Evolutionary conservation across 2,888 invertebrate species (phyloP).

Genomic region (Athalia cordata): DNA sequence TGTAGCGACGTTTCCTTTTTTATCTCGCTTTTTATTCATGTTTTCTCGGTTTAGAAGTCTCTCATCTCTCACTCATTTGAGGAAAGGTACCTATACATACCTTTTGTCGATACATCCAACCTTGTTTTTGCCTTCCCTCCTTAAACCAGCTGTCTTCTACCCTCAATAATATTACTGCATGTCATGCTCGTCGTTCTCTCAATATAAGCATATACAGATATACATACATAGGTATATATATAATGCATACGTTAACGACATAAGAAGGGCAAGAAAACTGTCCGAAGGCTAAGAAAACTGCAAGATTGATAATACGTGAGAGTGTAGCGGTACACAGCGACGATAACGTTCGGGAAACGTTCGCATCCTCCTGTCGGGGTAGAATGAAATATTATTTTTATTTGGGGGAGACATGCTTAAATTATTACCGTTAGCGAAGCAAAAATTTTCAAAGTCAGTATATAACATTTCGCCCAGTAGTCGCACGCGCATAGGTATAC

Average conservation of each 20-base stretch:
- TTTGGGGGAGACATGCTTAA: constrained; percentile 25
- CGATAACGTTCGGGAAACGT: constrained; percentile 37
- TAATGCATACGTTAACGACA: constrained; percentile 25
- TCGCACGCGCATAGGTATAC: background rate
- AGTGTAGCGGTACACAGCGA: background rate
- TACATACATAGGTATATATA: background rate
- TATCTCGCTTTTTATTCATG: background rate
- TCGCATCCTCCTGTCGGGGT: constrained; percentile 43
- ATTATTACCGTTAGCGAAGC: constrained; percentile 20
- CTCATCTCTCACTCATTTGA: background rate
- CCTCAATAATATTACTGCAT: background rate
- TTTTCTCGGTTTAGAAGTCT: background rate
- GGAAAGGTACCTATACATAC: background rate
- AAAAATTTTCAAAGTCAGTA: constrained; percentile 6
- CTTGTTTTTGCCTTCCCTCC: background rate
- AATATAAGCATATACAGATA: background rate
- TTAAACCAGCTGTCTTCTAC: background rate
- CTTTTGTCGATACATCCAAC: background rate
- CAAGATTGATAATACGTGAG: constrained; percentile 29
- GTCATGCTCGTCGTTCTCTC: background rate
- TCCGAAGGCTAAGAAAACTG: background rate
- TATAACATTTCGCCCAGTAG: background rate
- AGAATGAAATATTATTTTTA: constrained; percentile 39
- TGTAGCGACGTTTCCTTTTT: constrained; percentile 13
- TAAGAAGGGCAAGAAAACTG: constrained; percentile 14